Base-by-base conservation (phyloP, 2,888 invertebrate species). In the Leucophenga maculata region DNA sequence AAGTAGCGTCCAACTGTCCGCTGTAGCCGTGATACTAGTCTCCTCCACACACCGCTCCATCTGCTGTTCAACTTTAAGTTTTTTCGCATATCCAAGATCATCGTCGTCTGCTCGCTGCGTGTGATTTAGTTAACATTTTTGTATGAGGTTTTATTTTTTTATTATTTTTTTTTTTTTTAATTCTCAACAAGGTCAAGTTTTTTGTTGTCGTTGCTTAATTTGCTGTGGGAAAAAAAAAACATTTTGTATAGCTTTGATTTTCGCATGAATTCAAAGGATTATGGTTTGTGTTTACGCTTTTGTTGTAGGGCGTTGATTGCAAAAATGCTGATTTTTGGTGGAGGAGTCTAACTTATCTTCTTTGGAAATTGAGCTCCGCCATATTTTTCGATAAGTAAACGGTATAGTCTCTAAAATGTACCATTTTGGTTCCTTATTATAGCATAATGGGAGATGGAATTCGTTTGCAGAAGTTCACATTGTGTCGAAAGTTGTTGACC, bases 131-230 rank as follows among this genome's bases (percentile, higher is more conserved):
- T 69, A 75, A 71, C 74, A 72, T 74, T 70, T 79, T 72, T 77
- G 76, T 72, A 72, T 74, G 77, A 70, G 77, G 72, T 73, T 18
- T 59, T 67, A 32, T 44, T 68, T 54, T 46, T 68, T 39, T 68
- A 62, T 69, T 71, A 77, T 70, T 68, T 69, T 65, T 67, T 73
- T 70, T 75, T 50, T 65, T n/a, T 67, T 57, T 14, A 74, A 82
- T 20, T 48, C 69, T 74, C 75, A 82, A 80, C 83, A 80, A 80
- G 83, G 82, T 80, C 83, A 82, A 76, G 73, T 75, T 50, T 50
- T 2, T 46, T 46, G n/a, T 6, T 76, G 72, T 83, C 78, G 73
- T 74, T 73, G 74, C 76, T 81, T 75, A 72, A 75, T 79, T 75
- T 75, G 68, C 68, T 68, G 67, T 65, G 59, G 62, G 62, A 64